Percentiles rank a stretch among this genome's conserved stretches.
phyloP scores from a whole-genome alignment of 1,140 invertebrate species.

The Dendrolimus punctatus region DNA sequence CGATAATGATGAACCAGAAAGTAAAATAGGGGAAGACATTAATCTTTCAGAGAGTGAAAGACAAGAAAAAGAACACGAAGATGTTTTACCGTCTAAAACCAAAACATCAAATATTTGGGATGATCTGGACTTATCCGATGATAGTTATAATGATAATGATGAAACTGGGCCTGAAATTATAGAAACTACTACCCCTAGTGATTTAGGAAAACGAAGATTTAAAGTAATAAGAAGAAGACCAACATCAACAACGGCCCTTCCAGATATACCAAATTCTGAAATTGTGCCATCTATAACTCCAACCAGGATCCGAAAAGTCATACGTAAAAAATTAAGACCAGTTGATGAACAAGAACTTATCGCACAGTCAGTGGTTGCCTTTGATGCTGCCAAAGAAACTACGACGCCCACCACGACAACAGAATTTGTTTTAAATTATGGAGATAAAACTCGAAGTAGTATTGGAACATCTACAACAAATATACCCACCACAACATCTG shows the following conservation, averaged over 20 bases:
- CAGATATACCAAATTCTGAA: slow-evolving; percentile 14
- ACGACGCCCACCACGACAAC: slow-evolving; percentile 16
- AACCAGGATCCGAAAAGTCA: slow-evolving; percentile 66
- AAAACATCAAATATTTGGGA: slow-evolving; percentile 31
- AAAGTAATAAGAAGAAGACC: slow-evolving; percentile 53
- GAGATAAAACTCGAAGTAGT: slow-evolving; percentile 43
- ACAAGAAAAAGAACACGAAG: slow-evolving; percentile 68
- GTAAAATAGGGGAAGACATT: slow-evolving; percentile 69
- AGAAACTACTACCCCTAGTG: slow-evolving; percentile 26
- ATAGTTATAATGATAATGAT: slow-evolving; percentile 26
- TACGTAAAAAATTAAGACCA: slow-evolving; percentile 69
- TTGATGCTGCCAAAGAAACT: slow-evolving; percentile 26
- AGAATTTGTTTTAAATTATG: slow-evolving; percentile 36
- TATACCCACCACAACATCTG: slow-evolving; percentile 22
- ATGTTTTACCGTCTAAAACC: slow-evolving; percentile 24
- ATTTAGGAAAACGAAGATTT: slow-evolving; percentile 47
- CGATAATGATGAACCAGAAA: slow-evolving; percentile 52
- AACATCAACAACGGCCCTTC: slow-evolving; percentile 29
- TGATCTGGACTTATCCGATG: slow-evolving; percentile 41
- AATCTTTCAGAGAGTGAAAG: slow-evolving; percentile 73
- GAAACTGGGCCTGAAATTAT: slow-evolving; percentile 11
- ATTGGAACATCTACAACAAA: slow-evolving; percentile 11
- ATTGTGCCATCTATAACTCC: slow-evolving; percentile 23
- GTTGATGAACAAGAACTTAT: slow-evolving; percentile 30
- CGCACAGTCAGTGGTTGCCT: slow-evolving; percentile 25